Percentiles rank a stretch among this genome's conserved stretches.
Conservation (phyloP, 2,797 vertebrate genomes). For the Micrastur ruficollis region DNA sequence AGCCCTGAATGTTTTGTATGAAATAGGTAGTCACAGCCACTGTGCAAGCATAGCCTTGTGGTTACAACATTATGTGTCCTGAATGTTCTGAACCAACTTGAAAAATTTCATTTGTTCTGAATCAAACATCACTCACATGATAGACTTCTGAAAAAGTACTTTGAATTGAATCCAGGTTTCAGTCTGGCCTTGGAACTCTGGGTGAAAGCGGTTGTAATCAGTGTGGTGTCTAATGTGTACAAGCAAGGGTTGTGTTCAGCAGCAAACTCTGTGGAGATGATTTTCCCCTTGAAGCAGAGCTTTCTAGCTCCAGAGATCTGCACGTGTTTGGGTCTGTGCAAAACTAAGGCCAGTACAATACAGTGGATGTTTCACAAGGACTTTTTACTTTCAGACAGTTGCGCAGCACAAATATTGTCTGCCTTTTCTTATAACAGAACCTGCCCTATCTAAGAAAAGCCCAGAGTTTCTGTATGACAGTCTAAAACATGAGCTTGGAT, state of each 20-base stretch:
- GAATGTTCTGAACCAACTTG: background rate
- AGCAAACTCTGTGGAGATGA: background rate
- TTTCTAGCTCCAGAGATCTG: background rate
- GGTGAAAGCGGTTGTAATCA: background rate
- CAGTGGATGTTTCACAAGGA: background rate
- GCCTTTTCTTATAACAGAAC: background rate
- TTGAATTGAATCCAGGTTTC: background rate
- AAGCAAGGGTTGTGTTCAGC: background rate
- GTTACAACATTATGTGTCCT: background rate
- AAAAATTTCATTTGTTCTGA: background rate
- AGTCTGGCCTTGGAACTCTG: background rate
- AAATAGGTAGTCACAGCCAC: background rate
- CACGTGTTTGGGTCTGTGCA: accelerated
- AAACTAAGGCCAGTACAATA: accelerated
- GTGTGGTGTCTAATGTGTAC: accelerated
- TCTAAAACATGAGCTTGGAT: background rate
- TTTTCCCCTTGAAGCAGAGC: background rate
- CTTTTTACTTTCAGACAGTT: background rate
- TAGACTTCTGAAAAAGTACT: background rate
- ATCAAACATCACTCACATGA: background rate
- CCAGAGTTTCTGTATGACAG: accelerated
- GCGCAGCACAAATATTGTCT: background rate
- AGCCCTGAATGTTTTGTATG: background rate
- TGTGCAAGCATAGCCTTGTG: accelerated
- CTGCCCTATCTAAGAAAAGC: background rate